Evolutionary conservation across 2,888 invertebrate genomes (phyloP), one percentile per base, ranked within the genome.

Genomic region (Hydropsyche betteni): DNA sequence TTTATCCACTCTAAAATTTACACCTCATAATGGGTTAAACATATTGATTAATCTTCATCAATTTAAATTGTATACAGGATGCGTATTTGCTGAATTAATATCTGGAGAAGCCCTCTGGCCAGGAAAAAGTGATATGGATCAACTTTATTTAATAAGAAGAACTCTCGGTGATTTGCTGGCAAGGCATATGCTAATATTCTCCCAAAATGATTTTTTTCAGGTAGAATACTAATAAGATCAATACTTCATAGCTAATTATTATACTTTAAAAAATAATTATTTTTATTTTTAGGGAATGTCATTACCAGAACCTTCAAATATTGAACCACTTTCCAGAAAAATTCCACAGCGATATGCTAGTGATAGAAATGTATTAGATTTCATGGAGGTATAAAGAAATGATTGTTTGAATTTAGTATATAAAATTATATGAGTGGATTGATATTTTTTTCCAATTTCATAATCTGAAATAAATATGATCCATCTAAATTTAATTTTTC

Each of bases 101-200:
- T 90, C 93, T 70, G 96, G 97, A 14, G 97, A 97, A 84, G 97
- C 98, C 0, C 83, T 98, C 38, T 99, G 99, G 99, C 99, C 99
- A 0, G 99, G 99, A 53, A 95, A 98, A 85, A 98, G 98, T 50
- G 99, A 99, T 85, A 94, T 99, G 34, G 99, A 99, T 87, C 99
- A 99, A 85, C 87, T 99, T 74, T 99, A 97, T 87, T 90, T 98
- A 81, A 99, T 99, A 83, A 89, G 97, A 82, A 94, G 94, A 85
- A 98, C 98, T 0, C 88, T 99, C 77, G 99, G 99, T 6, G 98
- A 98, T 83, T 89, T 99, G 76, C 88, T 98, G 80, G 95, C 96
- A 0, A 89, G 98, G 77, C 99, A 99, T 85, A 93, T 98, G 91
- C 93, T 95, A 80, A 96, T 98, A 82, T 99, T 99, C 86, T 95